These are phyloP conservation scores for Xenus cinereus DNA, from an alignment of 2,113 vertebrate genomes.

Conservation along the genomic window DNA sequence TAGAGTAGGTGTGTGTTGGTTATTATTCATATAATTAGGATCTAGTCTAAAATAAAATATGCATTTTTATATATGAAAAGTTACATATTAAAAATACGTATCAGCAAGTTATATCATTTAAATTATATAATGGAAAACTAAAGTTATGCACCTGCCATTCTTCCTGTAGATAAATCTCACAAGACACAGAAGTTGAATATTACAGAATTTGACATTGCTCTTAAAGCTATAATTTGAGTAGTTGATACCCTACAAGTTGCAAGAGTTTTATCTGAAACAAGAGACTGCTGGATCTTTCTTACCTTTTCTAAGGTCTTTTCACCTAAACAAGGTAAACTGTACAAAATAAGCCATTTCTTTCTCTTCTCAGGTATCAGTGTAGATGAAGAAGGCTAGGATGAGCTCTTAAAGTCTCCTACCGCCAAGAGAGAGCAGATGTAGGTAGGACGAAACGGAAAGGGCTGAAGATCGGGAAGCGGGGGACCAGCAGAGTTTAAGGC, in stretches of 20 bases:
- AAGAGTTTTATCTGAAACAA: neutral
- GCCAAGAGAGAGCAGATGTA: neutral
- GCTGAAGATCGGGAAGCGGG: neutral
- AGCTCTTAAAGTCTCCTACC: neutral
- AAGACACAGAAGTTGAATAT: neutral
- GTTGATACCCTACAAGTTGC: neutral
- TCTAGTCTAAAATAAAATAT: neutral
- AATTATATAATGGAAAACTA: neutral
- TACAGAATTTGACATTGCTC: neutral
- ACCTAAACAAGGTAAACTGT: neutral
- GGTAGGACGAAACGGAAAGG: neutral
- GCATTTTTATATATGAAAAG: neutral
- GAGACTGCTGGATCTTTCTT: neutral
- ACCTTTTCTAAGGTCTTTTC: neutral
- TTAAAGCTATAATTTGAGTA: neutral
- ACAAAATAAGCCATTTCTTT: neutral
- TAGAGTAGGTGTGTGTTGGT: conserved; percentile 22
- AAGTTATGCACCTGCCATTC: neutral
- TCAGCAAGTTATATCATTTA: neutral
- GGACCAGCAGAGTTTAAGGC: neutral
- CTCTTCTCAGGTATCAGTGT: neutral
- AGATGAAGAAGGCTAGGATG: neutral
- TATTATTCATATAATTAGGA: conserved; percentile 24
- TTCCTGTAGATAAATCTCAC: neutral
- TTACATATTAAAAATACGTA: neutral